Base-by-base conservation (phyloP, 2,797 vertebrate species). In the Nannoperca obscura region DNA sequence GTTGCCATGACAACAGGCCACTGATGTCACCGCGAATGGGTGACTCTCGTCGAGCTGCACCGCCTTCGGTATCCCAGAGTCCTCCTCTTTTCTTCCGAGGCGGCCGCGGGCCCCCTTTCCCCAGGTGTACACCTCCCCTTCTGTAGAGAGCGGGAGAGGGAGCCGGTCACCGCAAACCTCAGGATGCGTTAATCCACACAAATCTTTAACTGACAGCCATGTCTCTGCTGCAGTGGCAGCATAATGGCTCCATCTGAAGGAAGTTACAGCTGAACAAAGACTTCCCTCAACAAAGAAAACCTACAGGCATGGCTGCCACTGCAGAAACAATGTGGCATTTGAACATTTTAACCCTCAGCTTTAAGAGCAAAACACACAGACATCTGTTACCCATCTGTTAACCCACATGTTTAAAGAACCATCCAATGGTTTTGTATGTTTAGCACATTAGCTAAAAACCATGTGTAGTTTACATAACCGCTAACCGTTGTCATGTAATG, bases 1-100 rank as follows among this genome's bases (percentile, higher is more conserved):
- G 95, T 97, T 99, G 92, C 98, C 98, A 89, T 99, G 97, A 96
- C 98, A 99, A 95, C 98, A 99, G 84, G 97, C 97, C 79, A 99
- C 97, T 0, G 97, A 99, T 44, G 97, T 97, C 95, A 99, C 97
- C 0, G 91, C 83, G 86, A 97, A 97, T 0, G 96, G 96, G 89
- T 97, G 97, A 13, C 86, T 95, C 93, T 99, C 97, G 7, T 97
- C 97, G 55, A 99, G 95, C 90, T 96, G 98, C 82, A 98, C 96
- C 0, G 93, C 94, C 88, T 94, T 95, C 0, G 98, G 98, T 64
- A 94, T 90, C 85, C 96, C 96, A 0, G 96, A 96, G 76, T 98
- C 97, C 89, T 98, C 97, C 0, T 98, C 97, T 88, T 96, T 98
- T 81, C 98, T 96, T 88, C 98, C 98, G 40, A 99, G 95, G 64